These are phyloP conservation scores for Drosophila subobscura DNA, from an alignment of 1,140 invertebrate species.

Conservation along the genomic window DNA sequence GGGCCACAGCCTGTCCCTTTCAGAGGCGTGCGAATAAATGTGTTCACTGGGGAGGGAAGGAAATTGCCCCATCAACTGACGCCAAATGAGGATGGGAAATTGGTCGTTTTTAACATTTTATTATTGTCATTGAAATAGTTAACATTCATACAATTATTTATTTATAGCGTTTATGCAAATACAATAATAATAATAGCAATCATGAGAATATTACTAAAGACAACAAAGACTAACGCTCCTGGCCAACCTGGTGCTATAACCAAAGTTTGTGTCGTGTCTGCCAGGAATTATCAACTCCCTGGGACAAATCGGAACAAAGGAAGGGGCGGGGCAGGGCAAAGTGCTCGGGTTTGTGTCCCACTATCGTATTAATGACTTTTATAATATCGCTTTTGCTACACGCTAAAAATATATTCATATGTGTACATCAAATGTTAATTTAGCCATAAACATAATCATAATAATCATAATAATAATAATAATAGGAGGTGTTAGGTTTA, in stretches of 20 bases:
- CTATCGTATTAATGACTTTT: conserved; percentile 50
- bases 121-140: conserved; percentile 81
- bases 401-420: conserved; percentile 41
- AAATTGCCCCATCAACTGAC: no score
- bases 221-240: conserved; percentile 21
- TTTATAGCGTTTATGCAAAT: conserved; percentile 69
- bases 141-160: conserved; percentile 79
- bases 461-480: conserved; percentile 6
- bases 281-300: background rate
- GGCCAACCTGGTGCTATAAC: no score
- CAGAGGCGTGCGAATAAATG: no score
- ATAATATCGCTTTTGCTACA: conserved; percentile 47
- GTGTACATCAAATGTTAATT: conserved; percentile 26
- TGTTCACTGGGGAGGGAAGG: no score
- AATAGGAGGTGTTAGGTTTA: conserved; percentile 17
- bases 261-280: no score
- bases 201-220: conserved; percentile 29
- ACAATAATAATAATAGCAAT: conserved; percentile 56
- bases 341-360: background rate
- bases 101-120: conserved; percentile 71
- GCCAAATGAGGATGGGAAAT: no score
- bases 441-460: conserved; percentile 5
- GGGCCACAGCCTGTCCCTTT: no score
- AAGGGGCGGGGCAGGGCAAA: no score
- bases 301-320: background rate